A percentile compares a stretch with the other conserved stretches of the same genome.
phyloP scores from a whole-genome alignment of 2,888 invertebrate genomes.

The Colostygia pectinataria region DNA sequence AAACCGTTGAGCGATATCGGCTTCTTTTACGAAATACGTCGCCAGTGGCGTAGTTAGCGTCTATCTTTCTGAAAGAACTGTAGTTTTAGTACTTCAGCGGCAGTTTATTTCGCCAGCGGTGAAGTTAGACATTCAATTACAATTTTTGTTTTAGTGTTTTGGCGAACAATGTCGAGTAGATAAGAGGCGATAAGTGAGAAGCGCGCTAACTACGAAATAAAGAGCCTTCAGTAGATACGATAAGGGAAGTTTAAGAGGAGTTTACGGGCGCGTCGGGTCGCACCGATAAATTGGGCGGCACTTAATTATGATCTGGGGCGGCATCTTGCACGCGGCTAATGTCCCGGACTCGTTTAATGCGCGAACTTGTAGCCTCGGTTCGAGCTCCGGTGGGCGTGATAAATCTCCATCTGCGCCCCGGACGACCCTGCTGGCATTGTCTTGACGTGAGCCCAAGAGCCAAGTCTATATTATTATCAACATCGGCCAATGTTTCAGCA shows the following conservation, averaged over 20 bases:
- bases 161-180: conserved; percentile 41
- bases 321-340: conserved; percentile 82
- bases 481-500: conserved; percentile 4
- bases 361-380: conserved; percentile 72
- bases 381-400: conserved; percentile 77
- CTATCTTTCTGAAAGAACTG: conserved; percentile 34
- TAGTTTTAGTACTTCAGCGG: conserved; percentile 29
- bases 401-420: conserved; percentile 75
- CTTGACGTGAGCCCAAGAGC: conserved; percentile 26
- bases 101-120: conserved; percentile 23
- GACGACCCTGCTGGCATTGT: conserved; percentile 46
- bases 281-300: conserved; percentile 82
- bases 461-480: conserved; percentile 15
- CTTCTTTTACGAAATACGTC: conserved; percentile 50
- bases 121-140: conserved; percentile 30
- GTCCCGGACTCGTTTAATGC: conserved; percentile 82
- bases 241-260: conserved; percentile 80
- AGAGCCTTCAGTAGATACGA: conserved; percentile 78
- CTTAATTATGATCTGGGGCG: conserved; percentile 83
- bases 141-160: conserved; percentile 29
- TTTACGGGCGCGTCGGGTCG: conserved; percentile 74
- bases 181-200: conserved; percentile 72
- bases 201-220: conserved; percentile 79
- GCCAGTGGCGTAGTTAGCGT: conserved; percentile 45
- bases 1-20: conserved; percentile 60